Evolutionary conservation across 2,888 invertebrate species (phyloP).

Genomic region (Calliopum simillimum): DNA sequence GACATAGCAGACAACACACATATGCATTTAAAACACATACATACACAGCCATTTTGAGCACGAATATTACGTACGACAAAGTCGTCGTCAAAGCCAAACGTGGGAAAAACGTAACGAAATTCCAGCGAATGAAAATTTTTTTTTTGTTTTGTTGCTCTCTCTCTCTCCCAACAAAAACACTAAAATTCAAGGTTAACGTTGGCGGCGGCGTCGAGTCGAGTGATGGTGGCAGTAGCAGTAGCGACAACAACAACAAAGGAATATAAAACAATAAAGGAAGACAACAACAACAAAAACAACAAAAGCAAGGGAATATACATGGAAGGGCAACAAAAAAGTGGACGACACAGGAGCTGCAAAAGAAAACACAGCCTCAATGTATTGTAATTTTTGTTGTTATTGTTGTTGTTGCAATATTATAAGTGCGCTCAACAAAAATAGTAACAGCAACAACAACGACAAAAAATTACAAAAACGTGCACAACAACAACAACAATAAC

Average conservation of each 20-base stretch:
- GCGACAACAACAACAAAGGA: not conserved
- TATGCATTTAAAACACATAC: no score
- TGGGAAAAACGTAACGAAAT: no score
- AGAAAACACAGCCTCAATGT: not conserved
- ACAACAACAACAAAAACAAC: slow-evolving; percentile 10
- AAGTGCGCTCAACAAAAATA: not conserved
- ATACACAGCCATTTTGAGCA: no score
- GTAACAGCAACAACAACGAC: not conserved
- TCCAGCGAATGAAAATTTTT: no score
- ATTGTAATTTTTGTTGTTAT: not conserved
- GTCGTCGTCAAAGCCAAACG: no score
- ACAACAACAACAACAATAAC: no score
- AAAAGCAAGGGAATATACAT: not conserved
- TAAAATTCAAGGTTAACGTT: slow-evolving; percentile 27
- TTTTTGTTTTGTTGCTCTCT: no score
- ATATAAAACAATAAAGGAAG: not conserved
- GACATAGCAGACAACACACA: no score
- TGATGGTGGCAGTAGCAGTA: not conserved
- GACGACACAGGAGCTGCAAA: not conserved
- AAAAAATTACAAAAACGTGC: no score
- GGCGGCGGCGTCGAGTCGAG: not conserved
- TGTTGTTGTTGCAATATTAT: not conserved
- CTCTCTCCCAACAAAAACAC: slow-evolving; percentile 9
- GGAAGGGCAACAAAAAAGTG: not conserved
- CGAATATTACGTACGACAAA: no score